These are phyloP conservation scores for Brachionus sp. DNA, from an alignment of 1,140 invertebrate species.

Conservation along the genomic window DNA sequence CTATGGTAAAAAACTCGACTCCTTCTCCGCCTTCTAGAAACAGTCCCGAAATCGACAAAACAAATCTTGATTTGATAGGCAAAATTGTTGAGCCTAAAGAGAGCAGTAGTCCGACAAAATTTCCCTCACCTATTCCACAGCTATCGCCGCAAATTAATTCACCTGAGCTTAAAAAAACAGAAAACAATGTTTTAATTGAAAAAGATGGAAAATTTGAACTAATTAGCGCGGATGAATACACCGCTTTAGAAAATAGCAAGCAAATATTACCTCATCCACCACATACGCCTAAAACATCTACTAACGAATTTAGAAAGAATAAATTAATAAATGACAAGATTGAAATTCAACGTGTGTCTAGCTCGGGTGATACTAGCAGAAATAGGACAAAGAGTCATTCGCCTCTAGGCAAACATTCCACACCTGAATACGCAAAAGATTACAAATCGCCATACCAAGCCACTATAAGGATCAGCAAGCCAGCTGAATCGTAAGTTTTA, in stretches of 20 bases:
- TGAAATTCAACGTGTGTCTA: background rate
- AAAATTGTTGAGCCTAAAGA: background rate
- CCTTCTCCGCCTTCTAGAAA: background rate
- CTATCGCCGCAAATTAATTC: background rate
- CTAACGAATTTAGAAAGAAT: background rate
- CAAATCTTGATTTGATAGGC: background rate
- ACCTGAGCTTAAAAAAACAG: background rate
- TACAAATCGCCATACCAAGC: constrained; percentile 38
- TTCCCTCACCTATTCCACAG: background rate
- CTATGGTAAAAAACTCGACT: background rate
- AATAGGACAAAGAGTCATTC: constrained; percentile 10
- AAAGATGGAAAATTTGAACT: constrained; percentile 38
- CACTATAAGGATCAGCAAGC: background rate
- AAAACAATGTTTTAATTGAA: constrained; percentile 30
- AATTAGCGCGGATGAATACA: background rate
- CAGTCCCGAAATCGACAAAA: background rate
- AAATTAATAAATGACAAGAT: background rate
- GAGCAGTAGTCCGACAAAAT: background rate
- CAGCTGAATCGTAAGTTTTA: constrained; percentile 5
- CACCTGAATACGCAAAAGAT: constrained; percentile 43
- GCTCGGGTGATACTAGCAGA: background rate
- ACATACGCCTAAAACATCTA: constrained; percentile 17
- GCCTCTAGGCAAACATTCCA: background rate
- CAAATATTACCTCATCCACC: constrained; percentile 35
- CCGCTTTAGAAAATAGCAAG: background rate